These are phyloP conservation scores for Cacoxenus indagator DNA, from an alignment of 2,888 invertebrate genomes.

Conservation along the genomic window DNA sequence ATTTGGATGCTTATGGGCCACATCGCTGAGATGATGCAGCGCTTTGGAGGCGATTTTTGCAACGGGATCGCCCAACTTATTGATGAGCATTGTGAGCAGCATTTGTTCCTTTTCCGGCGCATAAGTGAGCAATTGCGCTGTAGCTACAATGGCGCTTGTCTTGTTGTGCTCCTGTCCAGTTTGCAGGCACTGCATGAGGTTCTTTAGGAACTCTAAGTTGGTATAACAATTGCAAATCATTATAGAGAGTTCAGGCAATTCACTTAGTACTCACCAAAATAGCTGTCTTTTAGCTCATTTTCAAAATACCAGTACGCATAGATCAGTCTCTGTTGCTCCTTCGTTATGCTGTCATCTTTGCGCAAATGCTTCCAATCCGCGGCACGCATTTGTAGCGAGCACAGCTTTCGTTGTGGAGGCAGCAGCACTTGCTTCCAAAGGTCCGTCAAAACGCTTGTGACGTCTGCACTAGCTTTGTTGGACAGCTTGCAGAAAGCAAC, in stretches of 20 bases:
- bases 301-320: constrained; percentile 91
- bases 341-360: constrained; percentile 69
- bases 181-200: constrained; percentile 67
- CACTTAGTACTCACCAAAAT: constrained; percentile 74
- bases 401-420: constrained; percentile 67
- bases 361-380: constrained; percentile 68
- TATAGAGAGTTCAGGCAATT: not conserved
- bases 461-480: constrained; percentile 68
- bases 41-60: constrained; percentile 88
- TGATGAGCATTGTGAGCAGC: constrained; percentile 85
- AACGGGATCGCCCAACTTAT: constrained; percentile 94
- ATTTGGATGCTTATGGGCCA: constrained; percentile 87
- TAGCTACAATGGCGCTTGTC: constrained; percentile 59
- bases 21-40: constrained; percentile 85
- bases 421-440: constrained; percentile 67
- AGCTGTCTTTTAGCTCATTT: constrained; percentile 85
- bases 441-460: constrained; percentile 63
- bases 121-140: constrained; percentile 61
- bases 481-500: constrained; percentile 67
- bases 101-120: constrained; percentile 71
- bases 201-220: constrained; percentile 68
- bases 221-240: no score
- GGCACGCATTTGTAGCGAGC: constrained; percentile 65
- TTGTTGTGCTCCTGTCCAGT: constrained; percentile 69
- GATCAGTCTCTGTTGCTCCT: constrained; percentile 76